Evolutionary conservation across 1,140 invertebrate genomes (phyloP), one percentile per base, ranked within the genome.

Genomic region (Eubasilissa regina): DNA sequence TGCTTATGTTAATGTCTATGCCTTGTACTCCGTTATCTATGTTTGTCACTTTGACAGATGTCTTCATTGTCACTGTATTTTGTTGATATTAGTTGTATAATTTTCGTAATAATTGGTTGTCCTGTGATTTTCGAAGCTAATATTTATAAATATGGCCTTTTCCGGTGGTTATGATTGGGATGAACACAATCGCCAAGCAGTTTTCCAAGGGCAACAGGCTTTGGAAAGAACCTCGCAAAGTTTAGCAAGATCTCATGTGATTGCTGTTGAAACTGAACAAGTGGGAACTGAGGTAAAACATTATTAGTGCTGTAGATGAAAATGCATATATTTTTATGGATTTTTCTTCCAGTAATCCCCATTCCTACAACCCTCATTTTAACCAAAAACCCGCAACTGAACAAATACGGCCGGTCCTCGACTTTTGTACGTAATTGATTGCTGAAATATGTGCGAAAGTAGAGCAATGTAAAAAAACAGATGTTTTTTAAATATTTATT

Each of bases 191-290:
- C 85, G 91, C 12, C 86, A 87, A 78, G 87, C 89, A 11, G 87
- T 93, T 19, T 77, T 92, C 4, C 91, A 92, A 80, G 91, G 92
- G 15, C 88, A 88, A 79, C 87, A 88, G 77, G 86, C 89, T n/a
- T 84, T 95, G 6, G 90, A 93, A 79, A 86, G 93, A 76, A 91
- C 94, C 4, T 89, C 91, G 0, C 90, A 93, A 47, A 94, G 93
- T 81, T 88, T 96, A 12, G 89, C 90, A 1, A 88, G 93, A 82
- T 93, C 94, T 0, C 92, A 94, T 77, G 90, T 91, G 80, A 89
- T 94, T 53, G 93, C 94, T n/a, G 89, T 92, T n/a, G 94, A 95
- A 85, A 95, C 93, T 0, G 95, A 95, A 86, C 89, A 92, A 85
- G 91, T 95, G 82, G 94, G 94, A 4, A 92, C 91, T n/a, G 93